Evolutionary conservation across 35 echinoderm and acorn worm genomes (phyloP), one percentile per base, ranked within the genome.

Genomic region (Heliocidaris erythrogramma): DNA sequence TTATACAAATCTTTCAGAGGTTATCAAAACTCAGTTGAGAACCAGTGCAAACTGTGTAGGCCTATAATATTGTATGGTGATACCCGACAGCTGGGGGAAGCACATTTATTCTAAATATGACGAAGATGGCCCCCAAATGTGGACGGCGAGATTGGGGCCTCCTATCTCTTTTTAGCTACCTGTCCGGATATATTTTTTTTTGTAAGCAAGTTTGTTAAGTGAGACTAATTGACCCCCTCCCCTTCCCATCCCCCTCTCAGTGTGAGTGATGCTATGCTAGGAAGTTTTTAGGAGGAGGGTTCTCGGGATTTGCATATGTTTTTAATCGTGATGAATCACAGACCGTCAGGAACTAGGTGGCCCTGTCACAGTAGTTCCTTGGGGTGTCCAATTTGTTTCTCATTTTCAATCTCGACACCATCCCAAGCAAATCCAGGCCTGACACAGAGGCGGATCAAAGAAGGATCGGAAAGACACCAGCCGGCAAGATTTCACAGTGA

Each of bases 251-350:
- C 65, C 65, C 65, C 65, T 78, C 65, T 78, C 17, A 27, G 18
- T 7, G 65, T 78, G 18, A 5, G 8, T 14, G 52, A 56, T 56
- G 27, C 18, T 78, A 78, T 78, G 65, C 65, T 27, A n/a, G n/a
- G 65, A 78, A 78, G 65, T 78, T 78, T n/a, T 24, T 78, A 27
- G 65, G 27, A n/a, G 21, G 27, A 78, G 65, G 0, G 14, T 78
- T 78, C 65, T 78, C 27, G 0, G 16, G 17, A 17, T 48, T 14
- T 89, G 31, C 87, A 89, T 48, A 18, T 89, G 87, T 89, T 89
- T 89, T 89, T 89, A 32, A 89, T 89, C 87, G 30, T 89, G 87
- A 89, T 89, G 87, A 89, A 47, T 89, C 87, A 89, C 87, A 42
- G 18, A 30, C 31, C 87, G 31, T 13, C 31, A 32, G 47, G 87